Evolutionary conservation across 2,797 vertebrate species (phyloP).

Genomic region (Rhinogobio ventralis): DNA sequence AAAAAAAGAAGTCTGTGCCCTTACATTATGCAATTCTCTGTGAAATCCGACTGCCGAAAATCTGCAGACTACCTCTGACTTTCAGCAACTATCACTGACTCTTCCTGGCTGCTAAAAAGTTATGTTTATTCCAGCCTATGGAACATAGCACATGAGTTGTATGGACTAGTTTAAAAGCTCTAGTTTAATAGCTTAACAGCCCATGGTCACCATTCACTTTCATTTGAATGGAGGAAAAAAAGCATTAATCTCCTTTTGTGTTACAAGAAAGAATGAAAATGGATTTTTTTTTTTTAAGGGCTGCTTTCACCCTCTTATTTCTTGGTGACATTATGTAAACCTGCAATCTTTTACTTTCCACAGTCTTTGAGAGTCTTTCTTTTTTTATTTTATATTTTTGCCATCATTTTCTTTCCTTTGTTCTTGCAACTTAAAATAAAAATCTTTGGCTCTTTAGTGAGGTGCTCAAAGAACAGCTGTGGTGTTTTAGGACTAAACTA

Average conservation of each 20-base stretch:
- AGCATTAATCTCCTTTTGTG: not conserved
- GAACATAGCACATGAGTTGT: not conserved
- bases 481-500: slow-evolving; percentile 46
- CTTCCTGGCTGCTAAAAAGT: not conserved
- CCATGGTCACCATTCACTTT: not conserved
- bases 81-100: not conserved
- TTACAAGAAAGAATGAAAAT: not conserved
- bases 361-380: not conserved
- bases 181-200: not conserved
- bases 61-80: not conserved
- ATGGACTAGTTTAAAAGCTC: not conserved
- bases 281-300: too few relatives aligned
- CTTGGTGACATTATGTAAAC: not conserved
- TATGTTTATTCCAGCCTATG: not conserved
- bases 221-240: not conserved
- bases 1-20: not conserved
- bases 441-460: slow-evolving; percentile 30
- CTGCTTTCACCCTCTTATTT: not conserved
- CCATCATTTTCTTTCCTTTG: slow-evolving; percentile 40
- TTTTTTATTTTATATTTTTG: not conserved
- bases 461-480: slow-evolving; percentile 49
- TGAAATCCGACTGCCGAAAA: not conserved
- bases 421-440: slow-evolving; percentile 33
- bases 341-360: slow-evolving; percentile 1
- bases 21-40: not conserved